Percentiles rank a stretch among this genome's conserved stretches.
Evolutionary conservation across 2,113 vertebrate genomes (phyloP).

Genomic region (Origma solitaria): DNA sequence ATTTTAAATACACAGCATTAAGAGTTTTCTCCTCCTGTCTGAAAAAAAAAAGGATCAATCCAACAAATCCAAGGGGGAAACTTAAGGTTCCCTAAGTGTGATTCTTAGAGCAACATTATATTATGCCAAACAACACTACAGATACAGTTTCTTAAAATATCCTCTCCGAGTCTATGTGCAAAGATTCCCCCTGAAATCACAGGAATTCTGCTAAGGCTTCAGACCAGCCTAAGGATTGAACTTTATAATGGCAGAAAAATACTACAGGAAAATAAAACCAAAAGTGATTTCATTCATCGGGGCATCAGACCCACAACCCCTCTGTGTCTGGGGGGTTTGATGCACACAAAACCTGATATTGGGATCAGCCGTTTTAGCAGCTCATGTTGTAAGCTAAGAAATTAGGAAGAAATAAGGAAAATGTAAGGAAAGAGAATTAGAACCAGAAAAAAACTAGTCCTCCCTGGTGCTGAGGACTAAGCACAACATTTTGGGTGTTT

Average conservation of each 20-base stretch:
- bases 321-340: rapidly evolving
- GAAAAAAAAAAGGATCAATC: background rate
- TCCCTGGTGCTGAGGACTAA: background rate
- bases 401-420: too few relatives aligned
- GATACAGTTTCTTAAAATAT: background rate
- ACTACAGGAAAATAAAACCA: background rate
- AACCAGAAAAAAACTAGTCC: background rate
- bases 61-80: background rate
- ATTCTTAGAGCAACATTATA: background rate
- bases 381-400: background rate
- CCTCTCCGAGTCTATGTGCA: background rate
- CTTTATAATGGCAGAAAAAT: background rate
- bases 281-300: background rate
- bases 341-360: background rate
- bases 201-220: background rate
- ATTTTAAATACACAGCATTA: background rate
- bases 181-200: background rate
- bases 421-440: background rate
- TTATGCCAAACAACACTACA: background rate
- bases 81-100: background rate
- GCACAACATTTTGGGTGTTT: background rate
- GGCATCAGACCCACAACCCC: rapidly evolving
- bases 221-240: background rate
- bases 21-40: background rate
- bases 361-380: background rate